Base-by-base conservation (phyloP, 2,797 vertebrate species). In the Vespertilio murinus region DNA sequence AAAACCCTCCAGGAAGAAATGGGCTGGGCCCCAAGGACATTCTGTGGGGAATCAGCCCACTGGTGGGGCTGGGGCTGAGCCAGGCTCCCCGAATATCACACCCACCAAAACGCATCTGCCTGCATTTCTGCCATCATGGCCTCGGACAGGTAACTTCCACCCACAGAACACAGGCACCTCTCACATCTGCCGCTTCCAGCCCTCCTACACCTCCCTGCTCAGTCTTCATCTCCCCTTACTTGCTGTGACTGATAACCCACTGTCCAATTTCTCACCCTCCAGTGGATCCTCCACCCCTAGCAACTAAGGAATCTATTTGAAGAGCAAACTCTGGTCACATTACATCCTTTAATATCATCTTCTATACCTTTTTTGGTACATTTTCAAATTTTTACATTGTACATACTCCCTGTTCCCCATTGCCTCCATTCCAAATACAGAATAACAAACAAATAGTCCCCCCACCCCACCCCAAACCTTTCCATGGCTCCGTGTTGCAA, bases 301-400 rank as follows among this genome's bases (percentile, higher is more conserved):
- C 2, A 40, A 38, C 23, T 64, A 45, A 78, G 6, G 45, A 49
- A 78, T 71, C 65, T 79, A 38, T 65, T 67, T 93, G 74, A 69
- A 94, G 91, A 96, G 59, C 54, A 70, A 94, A 79, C 65, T 92
- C 86, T 85, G 69, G 85, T 49, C 49, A 85, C 7, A 81, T 12
- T 14, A 22, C 4, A 84, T 4, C 5, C 23, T 82, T 82, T 79
- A 75, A 87, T 94, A 92, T 65, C 22, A 49, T 30, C 35, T 49
- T 93, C 35, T 83, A 47, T 47, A 83, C 20, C 64, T 70, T 89
- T 94, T 94, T 90, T 65, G 7, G 75, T 45, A 38, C 35, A 23
- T 87, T 93, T 85, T 65, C 70, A 82, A 88, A 56, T 65, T 82
- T 80, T n/a, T 65, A 84, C 8, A 77, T 85, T 88, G 14, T 85